phyloP scores from a whole-genome alignment of 64 coral and sea anemone species.

The Orbicella faveolata region DNA sequence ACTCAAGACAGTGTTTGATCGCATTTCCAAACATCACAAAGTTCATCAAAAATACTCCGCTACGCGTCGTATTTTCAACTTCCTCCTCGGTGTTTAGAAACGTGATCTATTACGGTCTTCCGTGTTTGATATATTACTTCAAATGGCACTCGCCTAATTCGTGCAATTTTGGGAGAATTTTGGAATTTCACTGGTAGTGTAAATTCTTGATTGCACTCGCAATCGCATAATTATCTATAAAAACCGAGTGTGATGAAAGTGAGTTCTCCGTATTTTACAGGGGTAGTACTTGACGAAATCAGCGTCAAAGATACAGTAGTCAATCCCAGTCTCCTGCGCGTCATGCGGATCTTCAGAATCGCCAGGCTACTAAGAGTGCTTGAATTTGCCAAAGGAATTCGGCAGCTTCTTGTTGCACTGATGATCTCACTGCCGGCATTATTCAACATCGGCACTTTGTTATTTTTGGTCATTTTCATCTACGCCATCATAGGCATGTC shows the following conservation, averaged over 20 bases:
- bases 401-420: slow-evolving; percentile 75
- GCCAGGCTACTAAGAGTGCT: slow-evolving; percentile 85
- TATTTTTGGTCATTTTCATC: slow-evolving; percentile 84
- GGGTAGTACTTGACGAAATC: slow-evolving; percentile 79
- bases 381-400: slow-evolving; percentile 91
- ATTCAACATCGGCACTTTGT: slow-evolving; percentile 85
- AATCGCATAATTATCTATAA: background rate
- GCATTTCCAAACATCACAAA: too few species aligned
- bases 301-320: slow-evolving; percentile 59
- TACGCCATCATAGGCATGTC: slow-evolving; percentile 94
- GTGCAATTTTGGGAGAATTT: too few species aligned
- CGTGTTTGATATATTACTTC: too few species aligned
- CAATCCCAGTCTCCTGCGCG: slow-evolving; percentile 81
- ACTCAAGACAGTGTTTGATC: too few species aligned
- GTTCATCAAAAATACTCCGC: too few species aligned
- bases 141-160: too few species aligned
- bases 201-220: too few species aligned
- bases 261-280: slow-evolving; percentile 13
- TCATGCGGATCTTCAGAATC: slow-evolving; percentile 86
- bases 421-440: slow-evolving; percentile 87
- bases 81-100: too few species aligned
- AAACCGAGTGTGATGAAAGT: background rate
- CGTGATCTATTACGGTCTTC: too few species aligned
- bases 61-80: too few species aligned
- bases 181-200: too few species aligned